Evolutionary conservation across 2,113 vertebrate species (phyloP), one percentile per base, ranked within the genome.

Genomic region (Montifringilla adamsi): DNA sequence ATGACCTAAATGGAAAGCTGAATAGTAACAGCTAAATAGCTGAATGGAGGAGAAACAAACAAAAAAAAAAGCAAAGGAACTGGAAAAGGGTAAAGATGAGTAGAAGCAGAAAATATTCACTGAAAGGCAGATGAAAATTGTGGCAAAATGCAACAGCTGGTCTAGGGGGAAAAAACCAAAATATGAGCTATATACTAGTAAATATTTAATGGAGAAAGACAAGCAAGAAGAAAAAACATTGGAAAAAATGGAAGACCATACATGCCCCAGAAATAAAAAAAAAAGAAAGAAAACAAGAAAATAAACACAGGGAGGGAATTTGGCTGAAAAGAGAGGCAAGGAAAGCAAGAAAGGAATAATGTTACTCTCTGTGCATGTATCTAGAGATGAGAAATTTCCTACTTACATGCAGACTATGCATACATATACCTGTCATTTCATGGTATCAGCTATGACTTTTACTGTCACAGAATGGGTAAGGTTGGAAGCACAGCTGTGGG

Each of bases 211-310:
- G 37, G 13, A 20, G 17, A 10, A 75, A 64, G 23, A 27, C 7
- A 64, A 14, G 26, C 11, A 74, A 64, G 37, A 53, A 76, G 8
- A 50, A 62, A 41, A 56, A 91, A 12, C 3, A 18, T 3, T 37
- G 15, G 6, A 15, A 58, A 66, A 86, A 58, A 24, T 10, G 5
- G 11, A 85, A 83, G 12, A 56, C 7, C 30, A 4, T 64, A 35
- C 39, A 33, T 55, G 15, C 5, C 17, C 16, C 20, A 60, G 43
- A 39, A 66, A 41, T 23, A 31, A 26, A 31, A 15, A 31, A 15
- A 15, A 15, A 47, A 14, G 0, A 37, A 39, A 10, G 1, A 21
- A 52, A 5, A 0, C 1, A 43, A 59, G 10, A 52, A 28, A 73
- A 62, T 1, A 12, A 80, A 56, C 5, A 44, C 39, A 30, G 10